These are phyloP conservation scores for Halisarca cf. caerulea DNA, from an alignment of 37 sponge, comb jelly and placozoan genomes.

Conservation along the genomic window DNA sequence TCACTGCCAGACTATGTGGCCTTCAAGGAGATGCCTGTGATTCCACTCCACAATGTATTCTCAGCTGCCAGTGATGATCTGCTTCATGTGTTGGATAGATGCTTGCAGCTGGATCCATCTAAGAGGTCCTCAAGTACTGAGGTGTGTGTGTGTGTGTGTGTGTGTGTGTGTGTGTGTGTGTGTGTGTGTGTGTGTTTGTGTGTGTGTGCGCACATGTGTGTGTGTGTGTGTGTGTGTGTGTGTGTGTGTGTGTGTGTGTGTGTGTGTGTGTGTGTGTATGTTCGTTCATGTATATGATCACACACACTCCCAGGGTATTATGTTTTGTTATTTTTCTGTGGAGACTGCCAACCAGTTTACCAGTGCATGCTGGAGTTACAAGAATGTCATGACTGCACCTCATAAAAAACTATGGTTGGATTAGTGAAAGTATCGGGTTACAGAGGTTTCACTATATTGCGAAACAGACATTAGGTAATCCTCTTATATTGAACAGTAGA, in stretches of 20 bases:
- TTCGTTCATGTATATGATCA: neutral
- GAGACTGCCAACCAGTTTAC: too few species aligned
- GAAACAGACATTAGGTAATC: too few species aligned
- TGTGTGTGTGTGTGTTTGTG: neutral
- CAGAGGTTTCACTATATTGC: too few species aligned
- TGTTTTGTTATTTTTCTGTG: too few species aligned
- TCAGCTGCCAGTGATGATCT: slow-evolving; percentile 89
- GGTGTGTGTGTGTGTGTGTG: slow-evolving; percentile 6
- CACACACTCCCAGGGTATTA: too few species aligned
- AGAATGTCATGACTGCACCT: too few species aligned
- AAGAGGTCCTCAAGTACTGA: slow-evolving; percentile 56
- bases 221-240: slow-evolving; percentile 4
- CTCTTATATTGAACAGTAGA: too few species aligned
- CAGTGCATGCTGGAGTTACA: too few species aligned
- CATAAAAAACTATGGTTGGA: too few species aligned
- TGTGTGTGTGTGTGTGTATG: neutral
- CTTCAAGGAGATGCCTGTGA: slow-evolving; percentile 70
- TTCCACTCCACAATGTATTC: slow-evolving; percentile 83
- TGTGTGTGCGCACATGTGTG: neutral
- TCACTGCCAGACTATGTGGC: slow-evolving; percentile 85
- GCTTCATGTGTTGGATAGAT: slow-evolving; percentile 61
- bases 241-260: neutral
- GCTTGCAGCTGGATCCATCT: slow-evolving; percentile 75
- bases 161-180: slow-evolving; percentile 9
- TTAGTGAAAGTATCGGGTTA: too few species aligned